A percentile compares a stretch with the other conserved stretches of the same genome.
Evolutionary conservation across 2,797 vertebrate species (phyloP).

Genomic region (Lacerta agilis): DNA sequence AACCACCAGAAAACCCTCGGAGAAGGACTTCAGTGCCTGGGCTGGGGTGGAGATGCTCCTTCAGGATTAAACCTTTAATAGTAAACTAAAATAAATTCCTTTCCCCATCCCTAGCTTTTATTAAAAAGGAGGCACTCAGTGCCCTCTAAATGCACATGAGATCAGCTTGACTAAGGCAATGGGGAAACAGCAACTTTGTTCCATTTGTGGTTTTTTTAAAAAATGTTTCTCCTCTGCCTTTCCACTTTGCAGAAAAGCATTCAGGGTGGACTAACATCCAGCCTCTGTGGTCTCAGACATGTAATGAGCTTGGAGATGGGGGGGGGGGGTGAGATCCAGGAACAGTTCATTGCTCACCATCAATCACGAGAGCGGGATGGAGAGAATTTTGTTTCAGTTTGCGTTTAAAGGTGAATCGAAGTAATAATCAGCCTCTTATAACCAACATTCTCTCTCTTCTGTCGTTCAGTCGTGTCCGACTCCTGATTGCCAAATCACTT

Average conservation of each 20-base stretch:
- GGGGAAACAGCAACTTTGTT: no score
- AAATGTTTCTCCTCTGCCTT: background rate
- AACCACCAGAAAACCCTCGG: no score
- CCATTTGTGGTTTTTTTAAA: background rate
- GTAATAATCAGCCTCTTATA: no score
- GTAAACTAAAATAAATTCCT: no score
- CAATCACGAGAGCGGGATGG: background rate
- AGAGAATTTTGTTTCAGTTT: background rate
- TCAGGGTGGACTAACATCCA: background rate
- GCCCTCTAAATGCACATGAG: conserved; percentile 64
- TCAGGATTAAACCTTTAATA: no score
- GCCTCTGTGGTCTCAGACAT: background rate
- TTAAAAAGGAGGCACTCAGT: conserved; percentile 35
- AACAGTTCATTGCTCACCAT: no score
- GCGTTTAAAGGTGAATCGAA: conserved; percentile 31
- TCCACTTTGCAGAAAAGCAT: background rate
- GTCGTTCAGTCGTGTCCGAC: no score
- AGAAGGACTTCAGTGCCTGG: no score
- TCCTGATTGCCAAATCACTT: no score
- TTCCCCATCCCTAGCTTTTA: background rate
- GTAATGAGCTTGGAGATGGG: background rate
- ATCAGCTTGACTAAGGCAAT: conserved; percentile 26
- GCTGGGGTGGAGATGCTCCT: no score
- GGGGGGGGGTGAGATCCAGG: no score
- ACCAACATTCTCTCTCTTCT: no score